Base-by-base conservation (phyloP, 2,888 invertebrate genomes). In the Orthonevra nobilis region DNA sequence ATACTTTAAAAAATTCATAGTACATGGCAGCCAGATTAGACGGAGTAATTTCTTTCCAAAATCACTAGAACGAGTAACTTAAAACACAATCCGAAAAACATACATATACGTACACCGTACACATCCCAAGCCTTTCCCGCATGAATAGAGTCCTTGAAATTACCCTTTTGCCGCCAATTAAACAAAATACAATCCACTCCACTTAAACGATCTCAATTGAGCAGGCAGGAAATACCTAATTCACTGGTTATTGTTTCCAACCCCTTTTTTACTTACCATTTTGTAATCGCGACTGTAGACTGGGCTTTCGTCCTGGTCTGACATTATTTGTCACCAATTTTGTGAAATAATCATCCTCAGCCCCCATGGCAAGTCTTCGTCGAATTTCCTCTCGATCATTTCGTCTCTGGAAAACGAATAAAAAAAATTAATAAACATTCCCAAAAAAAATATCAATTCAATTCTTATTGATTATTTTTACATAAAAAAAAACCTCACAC, bases 321-420 rank as follows among this genome's bases (percentile, higher is more conserved):
- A 94, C 93, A 44, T 87, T 87, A 81, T 90, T 89, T 32, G 69
- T 90, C 86, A 91, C 90, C 83, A 91, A 91, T 69, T 86, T 88
- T 48, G 86, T 86, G 83, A 91, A 91, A 85, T 93, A 92, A 83
- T 94, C 94, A 84, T 96, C 96, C 84, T 95, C 95, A 54, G 93
- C 91, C 10, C 95, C 96, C 94, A 95, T 95, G 0, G 97, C 97
- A 86, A 97, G 90, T 74, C 96, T 91, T 84, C 94, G 92, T 77
- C 97, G 92, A 83, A 97, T 97, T 89, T 97, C 97, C 89, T 97
- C 97, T 61, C 97, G 91, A 87, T 97, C 97, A 92, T 95, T 96
- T 85, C 95, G 93, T 89, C 96, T 93, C 94, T 96, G 91, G 69
- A 92, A 91, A 82, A 30, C 28, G 23, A 60, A 68, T 44, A 83